A percentile compares a stretch with the other conserved stretches of the same genome.
phyloP scores from a whole-genome alignment of 2,888 invertebrate genomes.

The Clostera curtula region DNA sequence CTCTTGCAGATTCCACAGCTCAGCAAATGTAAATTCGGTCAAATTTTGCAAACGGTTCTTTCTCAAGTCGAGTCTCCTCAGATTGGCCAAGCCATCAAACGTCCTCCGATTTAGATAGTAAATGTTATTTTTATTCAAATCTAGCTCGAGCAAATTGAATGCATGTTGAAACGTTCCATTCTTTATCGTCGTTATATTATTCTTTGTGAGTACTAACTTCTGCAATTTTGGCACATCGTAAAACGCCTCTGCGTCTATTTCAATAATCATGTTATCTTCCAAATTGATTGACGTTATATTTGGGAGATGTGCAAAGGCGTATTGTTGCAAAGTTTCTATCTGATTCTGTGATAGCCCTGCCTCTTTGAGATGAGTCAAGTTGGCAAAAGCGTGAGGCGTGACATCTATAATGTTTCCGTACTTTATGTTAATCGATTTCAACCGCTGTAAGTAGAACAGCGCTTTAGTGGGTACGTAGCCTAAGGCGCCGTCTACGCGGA shows the following conservation, averaged over 20 bases:
- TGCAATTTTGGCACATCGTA: constrained; percentile 81
- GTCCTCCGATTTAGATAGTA: constrained; percentile 83
- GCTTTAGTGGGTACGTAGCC: constrained; percentile 83
- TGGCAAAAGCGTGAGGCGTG: constrained; percentile 82
- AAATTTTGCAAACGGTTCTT: constrained; percentile 84
- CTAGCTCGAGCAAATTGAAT: constrained; percentile 84
- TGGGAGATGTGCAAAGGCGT: constrained; percentile 83
- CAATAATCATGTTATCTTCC: constrained; percentile 84
- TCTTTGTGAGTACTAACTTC: constrained; percentile 87
- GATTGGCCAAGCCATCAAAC: constrained; percentile 83
- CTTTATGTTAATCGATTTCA: constrained; percentile 80
- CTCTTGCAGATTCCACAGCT: constrained; percentile 83
- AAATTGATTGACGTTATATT: constrained; percentile 81
- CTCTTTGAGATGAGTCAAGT: constrained; percentile 79
- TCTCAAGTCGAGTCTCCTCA: constrained; percentile 83
- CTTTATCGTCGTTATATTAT: constrained; percentile 88
- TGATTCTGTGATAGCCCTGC: constrained; percentile 81
- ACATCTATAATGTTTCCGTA: constrained; percentile 83
- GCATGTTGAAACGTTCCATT: constrained; percentile 87
- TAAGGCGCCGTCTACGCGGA: constrained; percentile 80
- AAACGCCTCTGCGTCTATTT: constrained; percentile 83
- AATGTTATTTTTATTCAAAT: constrained; percentile 86
- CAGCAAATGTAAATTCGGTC: constrained; percentile 86
- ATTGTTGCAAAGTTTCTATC: constrained; percentile 79
- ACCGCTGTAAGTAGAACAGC: constrained; percentile 77